Percentiles rank a stretch among this genome's conserved stretches.
Conservation (phyloP, 2,888 invertebrate species). For the Synergus gifuensis region DNA sequence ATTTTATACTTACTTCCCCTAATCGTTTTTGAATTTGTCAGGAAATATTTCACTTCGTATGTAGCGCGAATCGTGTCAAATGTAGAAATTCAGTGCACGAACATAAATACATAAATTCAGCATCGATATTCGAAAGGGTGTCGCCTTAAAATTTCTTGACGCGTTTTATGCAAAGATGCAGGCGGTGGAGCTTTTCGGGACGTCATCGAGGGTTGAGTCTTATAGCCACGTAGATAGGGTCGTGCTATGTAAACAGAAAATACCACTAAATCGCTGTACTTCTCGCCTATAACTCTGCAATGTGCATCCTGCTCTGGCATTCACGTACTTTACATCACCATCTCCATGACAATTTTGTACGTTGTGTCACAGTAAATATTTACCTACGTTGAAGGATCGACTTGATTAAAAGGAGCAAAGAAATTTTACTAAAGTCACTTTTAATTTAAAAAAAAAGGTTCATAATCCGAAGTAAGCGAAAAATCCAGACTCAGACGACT, state of each 20-base stretch:
- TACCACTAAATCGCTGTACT: background rate
- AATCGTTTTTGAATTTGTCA: background rate
- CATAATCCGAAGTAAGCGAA: background rate
- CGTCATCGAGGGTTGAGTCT: background rate
- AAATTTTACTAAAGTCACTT: background rate
- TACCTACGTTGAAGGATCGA: background rate
- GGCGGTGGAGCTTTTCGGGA: background rate
- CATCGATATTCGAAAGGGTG: background rate
- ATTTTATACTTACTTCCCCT: background rate
- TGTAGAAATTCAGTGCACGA: background rate
- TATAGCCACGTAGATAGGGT: background rate
- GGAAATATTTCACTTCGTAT: background rate
- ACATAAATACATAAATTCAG: background rate
- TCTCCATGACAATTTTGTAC: background rate
- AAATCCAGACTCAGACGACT: background rate
- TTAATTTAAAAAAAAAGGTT: background rate
- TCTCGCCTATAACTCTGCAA: background rate
- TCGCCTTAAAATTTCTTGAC: background rate
- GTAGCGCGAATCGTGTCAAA: background rate
- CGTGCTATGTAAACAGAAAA: background rate
- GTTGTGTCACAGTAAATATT: background rate
- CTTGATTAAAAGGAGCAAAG: conserved; percentile 2
- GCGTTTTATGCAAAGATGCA: background rate
- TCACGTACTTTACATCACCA: background rate
- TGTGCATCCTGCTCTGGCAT: background rate